A percentile compares a stretch with the other conserved stretches of the same genome.
phyloP scores from a whole-genome alignment of 2,888 invertebrate genomes.

The Tolmerus cingulatus region DNA sequence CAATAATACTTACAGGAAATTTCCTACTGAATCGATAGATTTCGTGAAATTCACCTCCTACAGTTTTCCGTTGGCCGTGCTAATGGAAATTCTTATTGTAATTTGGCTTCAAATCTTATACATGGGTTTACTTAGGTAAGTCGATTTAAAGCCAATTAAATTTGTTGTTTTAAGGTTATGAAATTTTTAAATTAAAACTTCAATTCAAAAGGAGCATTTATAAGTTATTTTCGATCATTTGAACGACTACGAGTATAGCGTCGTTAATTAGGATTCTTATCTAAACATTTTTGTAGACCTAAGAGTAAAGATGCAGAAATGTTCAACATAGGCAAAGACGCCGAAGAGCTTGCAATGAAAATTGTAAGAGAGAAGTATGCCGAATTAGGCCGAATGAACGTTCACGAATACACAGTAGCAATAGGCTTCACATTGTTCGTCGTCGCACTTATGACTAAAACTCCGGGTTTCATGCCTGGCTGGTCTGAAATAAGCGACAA shows the following conservation, averaged over 20 bases:
- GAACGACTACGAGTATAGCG: too few relatives aligned
- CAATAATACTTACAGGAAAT: slow-evolving; percentile 55
- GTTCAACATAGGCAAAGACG: slow-evolving; percentile 66
- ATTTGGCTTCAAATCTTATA: slow-evolving; percentile 53
- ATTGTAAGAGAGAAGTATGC: slow-evolving; percentile 74
- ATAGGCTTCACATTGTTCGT: slow-evolving; percentile 77
- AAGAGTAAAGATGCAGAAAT: slow-evolving; percentile 68
- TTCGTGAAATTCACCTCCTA: slow-evolving; percentile 55
- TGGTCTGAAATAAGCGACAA: slow-evolving; percentile 74
- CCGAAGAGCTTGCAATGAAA: slow-evolving; percentile 69
- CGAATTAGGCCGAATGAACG: slow-evolving; percentile 77
- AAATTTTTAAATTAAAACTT: too few relatives aligned
- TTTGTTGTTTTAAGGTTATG: not conserved
- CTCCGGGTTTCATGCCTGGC: slow-evolving; percentile 83
- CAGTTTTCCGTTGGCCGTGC: slow-evolving; percentile 51
- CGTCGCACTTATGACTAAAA: slow-evolving; percentile 82
- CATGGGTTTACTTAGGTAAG: slow-evolving; percentile 56
- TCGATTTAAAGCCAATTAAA: not conserved
- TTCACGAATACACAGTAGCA: slow-evolving; percentile 76
- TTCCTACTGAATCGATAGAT: slow-evolving; percentile 53
- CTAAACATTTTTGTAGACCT: slow-evolving; percentile 59
- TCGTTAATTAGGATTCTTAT: not conserved
- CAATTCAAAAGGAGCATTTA: too few relatives aligned
- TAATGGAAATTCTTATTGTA: slow-evolving; percentile 50
- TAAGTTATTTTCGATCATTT: too few relatives aligned